Percentiles rank a stretch among this genome's conserved stretches.
phyloP scores from a whole-genome alignment of 1,140 invertebrate species.

The Rhopalosiphum maidis region DNA sequence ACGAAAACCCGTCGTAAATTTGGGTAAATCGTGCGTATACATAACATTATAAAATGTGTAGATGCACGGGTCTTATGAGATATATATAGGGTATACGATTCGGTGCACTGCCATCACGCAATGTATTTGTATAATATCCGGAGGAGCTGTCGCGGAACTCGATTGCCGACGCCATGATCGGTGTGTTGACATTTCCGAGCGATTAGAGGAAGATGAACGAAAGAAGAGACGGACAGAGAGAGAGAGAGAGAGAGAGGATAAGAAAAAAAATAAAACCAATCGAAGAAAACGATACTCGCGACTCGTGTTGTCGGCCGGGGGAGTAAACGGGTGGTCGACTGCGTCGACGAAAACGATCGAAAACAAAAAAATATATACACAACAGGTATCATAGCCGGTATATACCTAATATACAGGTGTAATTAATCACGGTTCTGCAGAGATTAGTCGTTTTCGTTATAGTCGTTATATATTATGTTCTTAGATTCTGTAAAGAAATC shows the following conservation, averaged over 20 bases:
- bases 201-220: not conserved
- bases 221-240: not conserved
- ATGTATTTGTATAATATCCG: conserved; percentile 34
- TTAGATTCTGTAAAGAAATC: conserved; percentile 35
- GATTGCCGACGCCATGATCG: not conserved
- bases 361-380: not conserved
- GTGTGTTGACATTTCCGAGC: conserved; percentile 39
- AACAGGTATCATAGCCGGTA: not conserved
- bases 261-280: not conserved
- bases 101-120: not conserved
- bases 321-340: not conserved
- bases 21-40: conserved; percentile 7
- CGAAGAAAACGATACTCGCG: conserved; percentile 33
- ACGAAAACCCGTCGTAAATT: not conserved
- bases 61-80: not conserved
- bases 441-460: conserved; percentile 25
- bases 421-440: conserved; percentile 19
- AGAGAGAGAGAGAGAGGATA: not conserved
- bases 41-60: not conserved
- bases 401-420: not conserved
- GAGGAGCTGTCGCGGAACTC: conserved; percentile 17
- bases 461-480: conserved; percentile 12
- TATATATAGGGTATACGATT: not conserved
- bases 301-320: not conserved
- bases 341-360: not conserved